A percentile compares a stretch with the other conserved stretches of the same genome.
Conservation (phyloP, 2,113 vertebrate genomes). For the Ancistrus triradiatus region DNA sequence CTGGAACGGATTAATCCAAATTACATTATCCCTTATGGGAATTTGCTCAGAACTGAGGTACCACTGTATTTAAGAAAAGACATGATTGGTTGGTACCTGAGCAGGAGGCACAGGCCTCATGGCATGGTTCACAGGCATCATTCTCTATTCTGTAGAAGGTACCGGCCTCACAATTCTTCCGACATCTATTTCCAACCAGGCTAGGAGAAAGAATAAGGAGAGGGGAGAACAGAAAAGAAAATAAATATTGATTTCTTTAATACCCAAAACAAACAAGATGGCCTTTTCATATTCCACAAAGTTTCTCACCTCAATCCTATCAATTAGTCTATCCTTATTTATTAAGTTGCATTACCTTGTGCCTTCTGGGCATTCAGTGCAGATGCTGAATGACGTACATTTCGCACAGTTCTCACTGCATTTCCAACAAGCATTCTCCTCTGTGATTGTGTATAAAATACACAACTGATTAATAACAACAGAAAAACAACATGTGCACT, state of each 20-base stretch:
- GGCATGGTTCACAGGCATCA: conserved; percentile 80
- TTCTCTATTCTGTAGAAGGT: conserved; percentile 71
- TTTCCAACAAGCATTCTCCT: conserved; percentile 81
- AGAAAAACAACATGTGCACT: neutral
- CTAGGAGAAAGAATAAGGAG: conserved; percentile 58
- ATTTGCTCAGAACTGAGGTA: too few species aligned
- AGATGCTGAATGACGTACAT: conserved; percentile 81
- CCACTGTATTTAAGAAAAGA: too few species aligned
- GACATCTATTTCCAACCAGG: conserved; percentile 81
- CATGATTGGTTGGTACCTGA: conserved; percentile 86
- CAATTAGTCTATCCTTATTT: too few species aligned
- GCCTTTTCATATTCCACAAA: too few species aligned
- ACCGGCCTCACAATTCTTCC: conserved; percentile 74
- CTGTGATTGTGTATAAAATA: conserved; percentile 60
- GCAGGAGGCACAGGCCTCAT: conserved; percentile 84
- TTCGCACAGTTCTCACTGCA: conserved; percentile 86
- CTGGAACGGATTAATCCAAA: too few species aligned
- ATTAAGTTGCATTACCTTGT: conserved; percentile 77
- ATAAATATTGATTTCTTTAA: too few species aligned
- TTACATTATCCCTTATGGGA: too few species aligned
- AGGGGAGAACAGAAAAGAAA: conserved; percentile 15
- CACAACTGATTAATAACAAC: neutral
- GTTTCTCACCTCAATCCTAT: too few species aligned
- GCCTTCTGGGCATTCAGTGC: conserved; percentile 87
- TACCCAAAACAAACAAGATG: too few species aligned